These are phyloP conservation scores for Drosophila pandora DNA, from an alignment of 1,140 invertebrate species.

Conservation along the genomic window DNA sequence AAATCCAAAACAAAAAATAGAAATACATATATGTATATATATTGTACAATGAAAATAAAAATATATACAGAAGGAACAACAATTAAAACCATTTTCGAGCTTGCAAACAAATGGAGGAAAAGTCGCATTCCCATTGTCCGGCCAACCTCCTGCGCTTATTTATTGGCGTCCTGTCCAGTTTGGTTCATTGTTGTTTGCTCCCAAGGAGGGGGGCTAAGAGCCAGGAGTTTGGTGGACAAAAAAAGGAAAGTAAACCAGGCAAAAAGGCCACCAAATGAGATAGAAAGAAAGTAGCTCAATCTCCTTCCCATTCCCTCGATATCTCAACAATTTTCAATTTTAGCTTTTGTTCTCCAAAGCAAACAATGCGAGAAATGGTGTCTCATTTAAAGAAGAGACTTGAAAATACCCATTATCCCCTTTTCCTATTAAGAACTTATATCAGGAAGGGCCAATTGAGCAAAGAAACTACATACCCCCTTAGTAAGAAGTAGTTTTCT, in stretches of 20 bases:
- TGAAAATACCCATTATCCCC: neutral
- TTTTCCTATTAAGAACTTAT: neutral
- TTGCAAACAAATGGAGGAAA: constrained; percentile 61
- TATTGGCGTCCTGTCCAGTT: constrained; percentile 72
- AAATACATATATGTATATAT: neutral
- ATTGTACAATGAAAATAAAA: constrained; percentile 38
- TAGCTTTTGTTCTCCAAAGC: constrained; percentile 73
- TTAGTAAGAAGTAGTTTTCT: constrained; percentile 3
- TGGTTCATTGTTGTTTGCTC: constrained; percentile 70
- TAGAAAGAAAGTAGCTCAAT: constrained; percentile 69
- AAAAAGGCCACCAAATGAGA: constrained; percentile 75
- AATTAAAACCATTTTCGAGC: constrained; percentile 79
- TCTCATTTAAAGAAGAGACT: neutral
- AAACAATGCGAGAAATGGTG: constrained; percentile 52
- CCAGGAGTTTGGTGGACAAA: constrained; percentile 7
- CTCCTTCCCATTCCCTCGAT: constrained; percentile 40
- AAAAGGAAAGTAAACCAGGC: constrained; percentile 72
- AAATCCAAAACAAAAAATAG: neutral
- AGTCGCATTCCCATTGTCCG: constrained; percentile 50
- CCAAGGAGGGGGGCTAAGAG: constrained; percentile 30
- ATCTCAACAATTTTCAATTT: constrained; percentile 82
- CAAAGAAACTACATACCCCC: neutral
- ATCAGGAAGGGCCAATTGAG: too few relatives aligned
- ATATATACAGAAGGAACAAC: constrained; percentile 59
- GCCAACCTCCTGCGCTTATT: constrained; percentile 67